Base-by-base conservation (phyloP, 1,140 invertebrate species). In the Aphaenogaster ashmeadi region DNA sequence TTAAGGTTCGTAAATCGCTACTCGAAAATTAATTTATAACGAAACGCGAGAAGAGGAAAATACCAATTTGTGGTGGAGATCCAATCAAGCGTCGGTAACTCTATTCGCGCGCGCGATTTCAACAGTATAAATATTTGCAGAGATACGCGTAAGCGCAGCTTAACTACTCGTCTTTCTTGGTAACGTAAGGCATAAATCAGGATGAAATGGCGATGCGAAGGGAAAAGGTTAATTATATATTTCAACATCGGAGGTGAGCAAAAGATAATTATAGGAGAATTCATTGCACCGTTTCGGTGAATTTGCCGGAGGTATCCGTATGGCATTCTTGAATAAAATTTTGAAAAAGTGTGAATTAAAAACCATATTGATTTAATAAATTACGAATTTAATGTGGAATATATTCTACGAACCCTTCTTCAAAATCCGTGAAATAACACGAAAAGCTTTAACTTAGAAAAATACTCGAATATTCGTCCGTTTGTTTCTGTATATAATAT, bases 41-140 rank as follows among this genome's bases (percentile, higher is more conserved):
- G 83, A 72, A 41, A 8, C 2, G 36, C 18, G 56, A 64, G 88
- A 69, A 41, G 69, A 75, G 67, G 69, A 90, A 66, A 90, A 47
- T 58, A 62, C 47, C 18, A 52, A 9, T 84, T 60, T 50, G 54
- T 58, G 47, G 18, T n/a, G 56, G 86, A 83, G 89, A 90, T 90
- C 77, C 75, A 89, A 87, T 87, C 88, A 54, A 54, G 33, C 71
- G 84, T 78, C 36, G 64, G 80, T 89, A 90, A 89, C 36, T 90
- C 77, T 21, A 64, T 60, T 21, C 60, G 41, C 38, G 88, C 52
- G 41, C 27, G 18, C 89, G 56, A 83, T 89, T 89, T 62, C 62
- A 75, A 54, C 33, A 54, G 71, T 78, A 90, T 89, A 87, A 90
- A 90, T 90, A 78, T 67, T 84, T 60, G n/a, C 13, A 58, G 41